These are phyloP conservation scores for Drosophila ogumai DNA, from an alignment of 1,140 invertebrate genomes.

Conservation along the genomic window DNA sequence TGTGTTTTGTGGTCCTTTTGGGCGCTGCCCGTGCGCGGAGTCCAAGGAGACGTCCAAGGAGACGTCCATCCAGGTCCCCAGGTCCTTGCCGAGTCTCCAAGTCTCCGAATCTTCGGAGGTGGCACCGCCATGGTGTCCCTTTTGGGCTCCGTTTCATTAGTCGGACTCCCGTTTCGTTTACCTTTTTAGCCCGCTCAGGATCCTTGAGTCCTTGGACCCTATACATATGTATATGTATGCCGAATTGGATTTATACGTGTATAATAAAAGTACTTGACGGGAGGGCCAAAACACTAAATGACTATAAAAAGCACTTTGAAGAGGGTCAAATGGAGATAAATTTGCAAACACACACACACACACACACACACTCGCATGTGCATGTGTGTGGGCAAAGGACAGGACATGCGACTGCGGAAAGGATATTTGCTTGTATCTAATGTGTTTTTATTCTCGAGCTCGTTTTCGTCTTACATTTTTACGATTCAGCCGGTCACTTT, in stretches of 20 bases:
- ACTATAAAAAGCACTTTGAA: slow-evolving; percentile 85
- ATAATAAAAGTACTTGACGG: slow-evolving; percentile 84
- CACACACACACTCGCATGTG: not conserved
- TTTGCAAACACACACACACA: slow-evolving; percentile 59
- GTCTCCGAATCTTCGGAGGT: not conserved
- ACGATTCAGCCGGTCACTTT: slow-evolving; percentile 78
- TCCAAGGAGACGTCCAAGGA: slow-evolving; percentile 49
- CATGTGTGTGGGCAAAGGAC: slow-evolving; percentile 48
- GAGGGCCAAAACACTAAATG: slow-evolving; percentile 84
- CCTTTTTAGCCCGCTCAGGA: slow-evolving; percentile 30
- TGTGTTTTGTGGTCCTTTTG: slow-evolving; percentile 72
- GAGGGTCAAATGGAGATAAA: slow-evolving; percentile 85
- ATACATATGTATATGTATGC: slow-evolving; percentile 45
- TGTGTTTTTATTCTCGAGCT: slow-evolving; percentile 82
- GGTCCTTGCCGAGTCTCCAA: not conserved
- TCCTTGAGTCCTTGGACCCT: slow-evolving; percentile 38
- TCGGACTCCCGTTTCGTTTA: slow-evolving; percentile 67
- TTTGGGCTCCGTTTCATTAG: slow-evolving; percentile 80
- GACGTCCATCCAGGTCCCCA: slow-evolving; percentile 4
- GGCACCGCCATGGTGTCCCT: slow-evolving; percentile 1
- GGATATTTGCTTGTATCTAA: slow-evolving; percentile 84
- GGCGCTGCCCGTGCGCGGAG: slow-evolving; percentile 41
- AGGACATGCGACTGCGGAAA: slow-evolving; percentile 67
- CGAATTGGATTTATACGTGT: slow-evolving; percentile 84
- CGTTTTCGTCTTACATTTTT: slow-evolving; percentile 82